Evolutionary conservation across 2,888 invertebrate species (phyloP), one percentile per base, ranked within the genome.

Genomic region (Cerceris ruficornis): DNA sequence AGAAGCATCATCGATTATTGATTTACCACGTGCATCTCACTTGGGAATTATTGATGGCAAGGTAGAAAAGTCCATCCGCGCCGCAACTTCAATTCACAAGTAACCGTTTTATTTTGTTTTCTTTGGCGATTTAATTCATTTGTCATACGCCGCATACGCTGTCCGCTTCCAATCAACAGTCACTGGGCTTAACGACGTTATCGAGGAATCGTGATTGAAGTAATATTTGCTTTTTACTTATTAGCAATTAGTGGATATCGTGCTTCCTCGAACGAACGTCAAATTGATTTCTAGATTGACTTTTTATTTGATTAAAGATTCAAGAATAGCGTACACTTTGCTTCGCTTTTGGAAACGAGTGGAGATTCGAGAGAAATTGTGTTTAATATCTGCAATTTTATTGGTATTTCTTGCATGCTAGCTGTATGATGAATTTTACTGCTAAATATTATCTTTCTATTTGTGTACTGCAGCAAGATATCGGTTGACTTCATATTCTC

Each of bases 161-260:
- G 60, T 60, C 59, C 28, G 46, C 62, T 76, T 69, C 83, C 86
- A 85, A 85, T 85, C 86, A 85, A 75, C 73, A 82, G 77, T 80
- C 84, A 64, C 78, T 14, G 57, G 68, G 58, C 70, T 81, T 85
- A 85, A 86, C 81, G 74, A 80, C 76, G 78, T 86, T 86, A 85
- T 84, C 82, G 85, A 79, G 76, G 69, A 83, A 72, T 77, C 80
- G 73, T 86, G 86, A 85, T 86, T 86, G 82, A 85, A 86, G 76
- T 82, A 80, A 86, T 80, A 83, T 86, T 85, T 81, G 84, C 81
- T 71, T 74, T 72, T 52, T 71, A 81, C 84, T 83, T 84, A 84
- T 86, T 80, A 85, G 76, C 83, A 86, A 84, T 84, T 85, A 86
- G 61, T 59, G 58, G 86, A 74, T 75, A 66, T 83, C 78, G 73